phyloP scores from a whole-genome alignment of 1,140 invertebrate species.

The Drosophila sulfurigaster region DNA sequence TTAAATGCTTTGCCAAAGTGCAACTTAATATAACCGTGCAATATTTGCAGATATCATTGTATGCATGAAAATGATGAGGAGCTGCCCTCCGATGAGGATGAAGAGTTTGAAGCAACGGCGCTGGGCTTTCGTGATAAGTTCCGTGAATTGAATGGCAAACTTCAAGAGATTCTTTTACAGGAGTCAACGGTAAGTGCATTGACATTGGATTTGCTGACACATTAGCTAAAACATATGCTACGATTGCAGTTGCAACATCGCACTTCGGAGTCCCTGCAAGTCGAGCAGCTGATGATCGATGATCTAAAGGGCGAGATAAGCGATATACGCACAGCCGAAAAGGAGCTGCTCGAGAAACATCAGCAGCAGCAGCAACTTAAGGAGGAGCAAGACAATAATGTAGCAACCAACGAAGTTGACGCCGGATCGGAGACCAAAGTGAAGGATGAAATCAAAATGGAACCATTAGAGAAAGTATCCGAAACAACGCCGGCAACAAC shows the following conservation, averaged over 20 bases:
- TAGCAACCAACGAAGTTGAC: conserved; percentile 5
- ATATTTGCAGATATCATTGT: conserved; percentile 89
- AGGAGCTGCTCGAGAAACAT: conserved; percentile 50
- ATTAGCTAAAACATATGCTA: not conserved
- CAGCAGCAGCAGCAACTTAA: conserved; percentile 50
- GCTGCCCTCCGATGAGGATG: conserved; percentile 90
- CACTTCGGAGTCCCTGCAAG: conserved; percentile 74
- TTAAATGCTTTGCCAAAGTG: not conserved
- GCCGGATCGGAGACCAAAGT: conserved; percentile 44
- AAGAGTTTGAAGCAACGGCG: conserved; percentile 91
- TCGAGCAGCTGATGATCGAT: conserved; percentile 78
- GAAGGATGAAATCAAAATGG: conserved; percentile 76
- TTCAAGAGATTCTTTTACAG: conserved; percentile 91
- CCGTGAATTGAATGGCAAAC: conserved; percentile 91
- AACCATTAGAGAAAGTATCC: conserved; percentile 48
- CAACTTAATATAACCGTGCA: not conserved
- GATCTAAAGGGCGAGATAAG: conserved; percentile 75
- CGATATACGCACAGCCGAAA: conserved; percentile 66
- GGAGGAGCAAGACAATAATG: conserved; percentile 34
- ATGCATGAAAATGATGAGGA: conserved; percentile 89
- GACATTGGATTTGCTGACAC: not conserved
- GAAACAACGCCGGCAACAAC: conserved; percentile 14
- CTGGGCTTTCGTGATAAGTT: conserved; percentile 91
- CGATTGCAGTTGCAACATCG: conserved; percentile 71
- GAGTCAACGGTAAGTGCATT: conserved; percentile 91